Evolutionary conservation across 1,140 invertebrate genomes (phyloP).

Genomic region (Drosophila triauraria): DNA sequence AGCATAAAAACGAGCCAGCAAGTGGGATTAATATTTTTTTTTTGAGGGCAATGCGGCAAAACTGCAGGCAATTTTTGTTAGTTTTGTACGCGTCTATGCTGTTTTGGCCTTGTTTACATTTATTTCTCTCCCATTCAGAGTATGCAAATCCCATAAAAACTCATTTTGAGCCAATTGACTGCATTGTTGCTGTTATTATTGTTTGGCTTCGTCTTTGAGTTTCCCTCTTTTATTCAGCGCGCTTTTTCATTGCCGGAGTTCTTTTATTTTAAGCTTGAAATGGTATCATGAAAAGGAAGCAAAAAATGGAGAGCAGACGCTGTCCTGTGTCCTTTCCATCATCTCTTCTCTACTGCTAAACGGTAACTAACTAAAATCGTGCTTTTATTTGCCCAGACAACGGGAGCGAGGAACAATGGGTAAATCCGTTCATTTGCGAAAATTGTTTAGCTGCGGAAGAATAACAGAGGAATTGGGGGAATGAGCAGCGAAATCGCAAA

Average conservation of each 20-base stretch:
- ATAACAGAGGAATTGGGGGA: slow-evolving; percentile 42
- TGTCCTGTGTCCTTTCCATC: slow-evolving; percentile 25
- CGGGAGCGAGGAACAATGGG: slow-evolving; percentile 48
- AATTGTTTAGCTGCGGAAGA: slow-evolving; percentile 58
- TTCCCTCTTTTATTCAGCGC: neutral
- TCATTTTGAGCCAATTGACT: slow-evolving; percentile 79
- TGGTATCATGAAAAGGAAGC: slow-evolving; percentile 57
- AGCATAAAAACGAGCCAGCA: slow-evolving; percentile 29
- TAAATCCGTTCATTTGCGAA: slow-evolving; percentile 70
- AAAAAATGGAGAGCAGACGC: slow-evolving; percentile 31
- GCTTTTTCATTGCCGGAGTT: slow-evolving; percentile 19
- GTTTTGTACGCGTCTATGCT: slow-evolving; percentile 19
- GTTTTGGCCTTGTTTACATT: slow-evolving; percentile 64
- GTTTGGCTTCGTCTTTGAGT: slow-evolving; percentile 10
- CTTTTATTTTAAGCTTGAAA: slow-evolving; percentile 22
- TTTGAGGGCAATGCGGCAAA: slow-evolving; percentile 33
- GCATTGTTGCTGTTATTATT: slow-evolving; percentile 67
- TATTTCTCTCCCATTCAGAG: slow-evolving; percentile 65
- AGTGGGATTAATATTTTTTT: slow-evolving; percentile 4
- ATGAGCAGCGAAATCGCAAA: slow-evolving; percentile 38
- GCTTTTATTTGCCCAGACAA: slow-evolving; percentile 50
- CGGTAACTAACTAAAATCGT: slow-evolving; percentile 75
- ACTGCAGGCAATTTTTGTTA: slow-evolving; percentile 34
- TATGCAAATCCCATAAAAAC: slow-evolving; percentile 83
- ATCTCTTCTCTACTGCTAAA: slow-evolving; percentile 10